Conservation (phyloP, 2,888 invertebrate species). For the Lepidochrysops patricia region DNA sequence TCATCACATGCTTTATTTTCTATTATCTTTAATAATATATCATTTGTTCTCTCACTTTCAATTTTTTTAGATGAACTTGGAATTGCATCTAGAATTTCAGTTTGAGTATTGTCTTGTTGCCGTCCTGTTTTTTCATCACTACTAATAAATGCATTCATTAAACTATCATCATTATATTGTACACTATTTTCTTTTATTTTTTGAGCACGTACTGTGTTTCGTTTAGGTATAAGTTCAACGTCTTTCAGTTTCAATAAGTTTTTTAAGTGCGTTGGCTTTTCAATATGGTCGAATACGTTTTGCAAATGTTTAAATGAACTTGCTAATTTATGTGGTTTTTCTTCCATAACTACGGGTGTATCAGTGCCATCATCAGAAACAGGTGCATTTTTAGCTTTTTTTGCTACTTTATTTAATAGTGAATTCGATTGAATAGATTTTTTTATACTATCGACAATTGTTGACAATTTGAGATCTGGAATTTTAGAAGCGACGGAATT, state of each 20-base stretch:
- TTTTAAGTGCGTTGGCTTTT: conserved; percentile 29
- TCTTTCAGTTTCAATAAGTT: conserved; percentile 43
- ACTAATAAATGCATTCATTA: not conserved
- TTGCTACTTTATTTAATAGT: not conserved
- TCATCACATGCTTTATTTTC: not conserved
- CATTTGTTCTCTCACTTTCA: not conserved
- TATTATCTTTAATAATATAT: not conserved
- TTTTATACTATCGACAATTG: conserved; percentile 8
- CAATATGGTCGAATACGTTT: not conserved
- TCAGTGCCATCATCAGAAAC: not conserved
- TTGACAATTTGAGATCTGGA: not conserved
- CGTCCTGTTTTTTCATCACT: not conserved
- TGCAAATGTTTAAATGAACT: not conserved
- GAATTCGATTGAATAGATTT: conserved; percentile 7
- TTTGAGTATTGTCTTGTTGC: not conserved
- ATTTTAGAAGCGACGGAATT: not conserved
- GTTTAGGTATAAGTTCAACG: conserved; percentile 32
- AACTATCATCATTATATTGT: conserved; percentile 7
- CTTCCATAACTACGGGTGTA: not conserved
- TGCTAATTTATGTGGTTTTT: conserved; percentile 13
- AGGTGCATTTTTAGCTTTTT: not conserved
- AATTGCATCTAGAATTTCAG: conserved; percentile 7
- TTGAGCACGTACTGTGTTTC: conserved; percentile 10
- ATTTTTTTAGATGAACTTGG: conserved; percentile 13
- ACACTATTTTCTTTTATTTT: not conserved